Evolutionary conservation across 2,797 vertebrate species (phyloP).

Genomic region (Apogon hyalosoma): DNA sequence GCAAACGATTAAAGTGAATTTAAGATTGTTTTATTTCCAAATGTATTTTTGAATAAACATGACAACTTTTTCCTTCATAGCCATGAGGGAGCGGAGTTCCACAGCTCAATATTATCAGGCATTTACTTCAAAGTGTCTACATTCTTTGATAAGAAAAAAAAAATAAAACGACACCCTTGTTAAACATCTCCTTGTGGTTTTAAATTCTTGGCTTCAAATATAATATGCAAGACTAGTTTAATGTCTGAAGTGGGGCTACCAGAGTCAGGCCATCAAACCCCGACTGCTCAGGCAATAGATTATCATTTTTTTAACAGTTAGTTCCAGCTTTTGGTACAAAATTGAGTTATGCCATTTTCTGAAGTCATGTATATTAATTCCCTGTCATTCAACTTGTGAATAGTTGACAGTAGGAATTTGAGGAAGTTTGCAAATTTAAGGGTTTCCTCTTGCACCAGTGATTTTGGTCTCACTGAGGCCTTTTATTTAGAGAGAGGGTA

Average conservation of each 20-base stretch:
- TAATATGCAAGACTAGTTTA: background rate
- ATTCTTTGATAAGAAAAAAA: background rate
- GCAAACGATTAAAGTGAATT: background rate
- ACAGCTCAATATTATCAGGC: too few relatives aligned
- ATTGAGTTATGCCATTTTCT: background rate
- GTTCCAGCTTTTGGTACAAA: background rate
- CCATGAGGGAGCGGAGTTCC: too few relatives aligned
- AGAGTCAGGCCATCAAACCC: background rate
- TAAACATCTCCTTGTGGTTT: background rate
- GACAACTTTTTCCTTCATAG: background rate
- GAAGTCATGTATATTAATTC: slow-evolving; percentile 1
- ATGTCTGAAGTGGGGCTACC: background rate
- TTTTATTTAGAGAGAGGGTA: background rate
- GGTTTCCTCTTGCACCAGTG: background rate
- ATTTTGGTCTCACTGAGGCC: background rate
- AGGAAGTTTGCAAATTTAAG: slow-evolving; percentile 1
- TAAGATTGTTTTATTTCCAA: background rate
- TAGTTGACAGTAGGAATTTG: background rate
- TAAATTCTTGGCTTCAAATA: background rate
- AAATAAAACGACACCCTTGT: background rate
- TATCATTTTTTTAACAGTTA: background rate
- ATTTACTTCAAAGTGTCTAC: background rate
- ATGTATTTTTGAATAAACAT: background rate
- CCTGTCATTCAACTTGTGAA: background rate
- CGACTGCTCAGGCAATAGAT: background rate